Percentiles rank a stretch among this genome's conserved stretches.
phyloP scores from a whole-genome alignment of 2,888 invertebrate genomes.

The Chrysolina americana region DNA sequence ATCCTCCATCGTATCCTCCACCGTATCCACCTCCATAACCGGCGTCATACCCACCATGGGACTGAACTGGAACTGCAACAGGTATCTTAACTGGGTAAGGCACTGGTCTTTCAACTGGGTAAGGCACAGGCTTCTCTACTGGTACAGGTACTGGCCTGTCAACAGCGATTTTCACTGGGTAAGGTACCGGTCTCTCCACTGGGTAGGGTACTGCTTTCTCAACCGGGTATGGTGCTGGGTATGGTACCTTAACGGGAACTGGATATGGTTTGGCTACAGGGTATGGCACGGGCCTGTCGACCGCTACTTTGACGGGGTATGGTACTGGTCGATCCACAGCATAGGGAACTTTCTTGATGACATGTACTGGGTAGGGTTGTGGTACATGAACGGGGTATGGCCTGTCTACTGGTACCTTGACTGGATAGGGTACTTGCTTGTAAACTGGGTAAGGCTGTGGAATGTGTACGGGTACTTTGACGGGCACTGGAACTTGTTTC shows the following conservation, averaged over 20 bases:
- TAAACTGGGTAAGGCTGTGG: constrained; percentile 83
- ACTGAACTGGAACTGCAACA: constrained; percentile 53
- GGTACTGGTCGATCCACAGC: constrained; percentile 81
- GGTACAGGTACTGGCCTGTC: constrained; percentile 73
- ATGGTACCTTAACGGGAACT: constrained; percentile 77
- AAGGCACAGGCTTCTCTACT: constrained; percentile 76
- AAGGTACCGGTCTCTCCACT: constrained; percentile 75
- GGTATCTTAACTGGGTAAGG: constrained; percentile 55
- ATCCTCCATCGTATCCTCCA: constrained; percentile 56
- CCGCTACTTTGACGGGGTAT: constrained; percentile 76
- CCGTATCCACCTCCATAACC: constrained; percentile 54
- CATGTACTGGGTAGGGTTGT: constrained; percentile 78
- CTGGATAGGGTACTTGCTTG: constrained; percentile 79
- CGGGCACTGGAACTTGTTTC: constrained; percentile 81
- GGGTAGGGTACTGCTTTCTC: constrained; percentile 76
- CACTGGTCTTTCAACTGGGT: constrained; percentile 78
- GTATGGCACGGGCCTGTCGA: constrained; percentile 72
- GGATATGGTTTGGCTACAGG: constrained; percentile 78
- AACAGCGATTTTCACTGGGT: constrained; percentile 74
- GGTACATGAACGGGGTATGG: constrained; percentile 81
- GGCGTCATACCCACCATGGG: constrained; percentile 32
- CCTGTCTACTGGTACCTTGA: constrained; percentile 80
- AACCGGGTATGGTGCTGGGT: constrained; percentile 81
- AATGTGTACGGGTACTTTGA: constrained; percentile 83
- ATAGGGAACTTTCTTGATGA: constrained; percentile 78